These are phyloP conservation scores for Forbesichthys papilliferus DNA, from an alignment of 2,113 vertebrate species.

Conservation along the genomic window DNA sequence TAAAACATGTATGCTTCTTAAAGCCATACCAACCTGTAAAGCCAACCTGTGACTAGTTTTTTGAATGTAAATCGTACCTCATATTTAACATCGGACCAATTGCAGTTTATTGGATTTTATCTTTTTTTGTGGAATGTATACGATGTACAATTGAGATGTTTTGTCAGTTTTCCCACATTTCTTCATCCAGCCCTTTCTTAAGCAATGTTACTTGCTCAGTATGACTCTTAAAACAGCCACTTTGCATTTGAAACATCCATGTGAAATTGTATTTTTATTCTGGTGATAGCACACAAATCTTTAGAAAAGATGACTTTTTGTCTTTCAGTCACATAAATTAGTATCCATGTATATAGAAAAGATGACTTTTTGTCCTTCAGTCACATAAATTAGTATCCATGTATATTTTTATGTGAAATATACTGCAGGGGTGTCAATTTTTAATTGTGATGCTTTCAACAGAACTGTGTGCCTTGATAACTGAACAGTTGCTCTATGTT, in stretches of 20 bases:
- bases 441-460: slow-evolving; percentile 71
- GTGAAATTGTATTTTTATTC: slow-evolving; percentile 18
- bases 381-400: slow-evolving; percentile 66
- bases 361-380: slow-evolving; percentile 50
- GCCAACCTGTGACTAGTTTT: slow-evolving; percentile 68
- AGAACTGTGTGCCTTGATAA: slow-evolving; percentile 78
- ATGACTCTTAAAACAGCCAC: slow-evolving; percentile 47
- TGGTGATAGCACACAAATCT: slow-evolving; percentile 59
- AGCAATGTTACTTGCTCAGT: slow-evolving; percentile 45
- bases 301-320: slow-evolving; percentile 45
- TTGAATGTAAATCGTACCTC: slow-evolving; percentile 78
- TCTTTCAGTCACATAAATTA: slow-evolving; percentile 61
- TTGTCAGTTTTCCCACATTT: slow-evolving; percentile 37
- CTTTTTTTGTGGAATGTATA: slow-evolving; percentile 47
- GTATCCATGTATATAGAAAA: slow-evolving; percentile 71
- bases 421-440: slow-evolving; percentile 72
- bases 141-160: slow-evolving; percentile 33
- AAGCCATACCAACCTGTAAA: slow-evolving; percentile 75
- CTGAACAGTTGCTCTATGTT: slow-evolving; percentile 63
- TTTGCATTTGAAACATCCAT: slow-evolving; percentile 31
- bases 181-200: slow-evolving; percentile 21
- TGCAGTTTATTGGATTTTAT: slow-evolving; percentile 54
- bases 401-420: slow-evolving; percentile 75
- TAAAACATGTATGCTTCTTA: slow-evolving; percentile 56
- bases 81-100: slow-evolving; percentile 77